Conservation (phyloP, 2,113 vertebrate genomes). For the Lathamus discolor region DNA sequence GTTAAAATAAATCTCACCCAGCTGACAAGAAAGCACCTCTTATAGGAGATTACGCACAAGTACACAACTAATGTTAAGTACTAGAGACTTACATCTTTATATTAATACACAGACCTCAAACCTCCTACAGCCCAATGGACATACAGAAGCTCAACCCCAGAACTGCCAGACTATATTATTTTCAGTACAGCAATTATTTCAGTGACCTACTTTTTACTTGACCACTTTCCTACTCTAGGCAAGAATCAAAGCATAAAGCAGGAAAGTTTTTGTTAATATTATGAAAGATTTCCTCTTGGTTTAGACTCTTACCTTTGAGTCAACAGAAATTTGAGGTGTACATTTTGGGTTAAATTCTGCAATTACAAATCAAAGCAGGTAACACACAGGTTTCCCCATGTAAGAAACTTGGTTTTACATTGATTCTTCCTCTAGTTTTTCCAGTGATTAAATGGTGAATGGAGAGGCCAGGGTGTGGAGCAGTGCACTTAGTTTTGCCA, state of each 20-base stretch:
- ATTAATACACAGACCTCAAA: conserved; percentile 27
- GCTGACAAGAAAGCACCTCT: conserved; percentile 8
- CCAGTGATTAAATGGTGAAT: neutral
- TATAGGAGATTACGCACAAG: conserved; percentile 22
- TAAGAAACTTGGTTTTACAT: neutral
- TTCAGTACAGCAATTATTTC: conserved; percentile 73
- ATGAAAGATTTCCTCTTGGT: neutral
- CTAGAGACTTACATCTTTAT: conserved; percentile 34
- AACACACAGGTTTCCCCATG: neutral
- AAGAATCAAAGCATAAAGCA: conserved; percentile 47
- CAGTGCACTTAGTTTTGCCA: neutral
- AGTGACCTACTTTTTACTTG: conserved; percentile 75
- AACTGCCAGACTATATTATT: conserved; percentile 75
- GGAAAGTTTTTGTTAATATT: conserved; percentile 51
- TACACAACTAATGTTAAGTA: conserved; percentile 22
- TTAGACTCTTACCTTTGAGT: conserved; percentile 17
- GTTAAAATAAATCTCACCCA: neutral
- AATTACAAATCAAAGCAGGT: neutral
- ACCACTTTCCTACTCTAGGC: conserved; percentile 56
- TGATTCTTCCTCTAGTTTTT: neutral
- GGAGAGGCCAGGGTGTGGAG: neutral
- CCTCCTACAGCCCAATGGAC: conserved; percentile 39
- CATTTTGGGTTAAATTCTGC: neutral
- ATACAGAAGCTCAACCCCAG: conserved; percentile 52
- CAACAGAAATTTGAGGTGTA: neutral